These are phyloP conservation scores for Conus canariensis DNA, from an alignment of 2,888 invertebrate genomes.

Conservation along the genomic window DNA sequence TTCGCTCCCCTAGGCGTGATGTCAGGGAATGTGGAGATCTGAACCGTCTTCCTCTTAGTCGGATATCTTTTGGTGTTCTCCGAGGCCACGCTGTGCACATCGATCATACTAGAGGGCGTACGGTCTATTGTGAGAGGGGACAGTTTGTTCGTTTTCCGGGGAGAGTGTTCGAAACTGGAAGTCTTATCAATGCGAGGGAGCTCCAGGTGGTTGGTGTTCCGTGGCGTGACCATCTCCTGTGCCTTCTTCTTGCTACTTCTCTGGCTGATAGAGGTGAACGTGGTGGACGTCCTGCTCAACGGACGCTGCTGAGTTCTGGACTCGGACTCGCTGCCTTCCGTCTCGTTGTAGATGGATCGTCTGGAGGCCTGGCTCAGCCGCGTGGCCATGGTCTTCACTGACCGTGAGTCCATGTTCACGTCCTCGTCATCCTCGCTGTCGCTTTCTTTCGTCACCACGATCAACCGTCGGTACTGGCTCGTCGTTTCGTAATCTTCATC, in stretches of 20 bases:
- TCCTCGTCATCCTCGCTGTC: constrained; percentile 19
- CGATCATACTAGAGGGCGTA: neutral
- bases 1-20: neutral
- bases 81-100: neutral
- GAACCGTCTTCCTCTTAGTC: neutral
- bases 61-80: neutral
- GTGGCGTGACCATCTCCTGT: neutral
- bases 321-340: neutral
- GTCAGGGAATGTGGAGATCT: neutral
- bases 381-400: neutral
- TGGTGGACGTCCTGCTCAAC: constrained; percentile 9
- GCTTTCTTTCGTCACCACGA: constrained; percentile 33
- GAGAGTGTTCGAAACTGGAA: neutral
- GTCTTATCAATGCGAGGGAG: neutral
- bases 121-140: neutral
- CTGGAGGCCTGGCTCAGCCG: neutral
- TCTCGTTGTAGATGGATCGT: neutral
- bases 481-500: neutral
- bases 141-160: neutral
- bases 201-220: neutral
- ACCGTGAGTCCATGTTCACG: neutral
- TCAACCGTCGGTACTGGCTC: constrained; percentile 16
- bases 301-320: neutral
- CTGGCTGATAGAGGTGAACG: constrained; percentile 21
- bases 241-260: neutral